A percentile compares a stretch with the other conserved stretches of the same genome.
phyloP scores from a whole-genome alignment of 2,888 invertebrate species.

The Pseudococcus longispinus region DNA sequence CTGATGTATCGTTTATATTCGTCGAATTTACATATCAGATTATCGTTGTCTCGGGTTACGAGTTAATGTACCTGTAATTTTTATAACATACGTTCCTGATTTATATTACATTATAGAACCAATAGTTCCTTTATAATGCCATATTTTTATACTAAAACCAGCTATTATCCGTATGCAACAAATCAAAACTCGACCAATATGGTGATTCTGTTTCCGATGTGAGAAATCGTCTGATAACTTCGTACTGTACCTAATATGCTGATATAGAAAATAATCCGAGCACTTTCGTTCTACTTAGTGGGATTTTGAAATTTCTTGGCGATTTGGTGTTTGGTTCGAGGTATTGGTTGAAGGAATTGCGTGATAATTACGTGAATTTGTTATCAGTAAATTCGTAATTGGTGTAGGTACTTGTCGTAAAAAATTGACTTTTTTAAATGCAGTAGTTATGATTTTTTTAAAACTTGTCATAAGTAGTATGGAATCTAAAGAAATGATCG shows the following conservation, averaged over 20 bases:
- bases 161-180: constrained; percentile 28
- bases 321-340: neutral
- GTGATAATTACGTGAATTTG: too few species aligned
- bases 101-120: constrained; percentile 53
- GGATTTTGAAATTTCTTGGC: neutral
- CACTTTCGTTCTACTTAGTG: neutral
- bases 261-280: neutral
- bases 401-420: too few species aligned
- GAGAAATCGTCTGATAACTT: neutral
- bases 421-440: too few species aligned
- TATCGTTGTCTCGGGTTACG: constrained; percentile 33
- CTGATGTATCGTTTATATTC: neutral
- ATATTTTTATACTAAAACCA: constrained; percentile 51
- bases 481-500: too few species aligned
- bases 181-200: constrained; percentile 27
- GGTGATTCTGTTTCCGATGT: constrained; percentile 18
- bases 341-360: neutral
- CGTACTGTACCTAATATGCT: neutral
- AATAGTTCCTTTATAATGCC: constrained; percentile 56
- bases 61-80: constrained; percentile 37
- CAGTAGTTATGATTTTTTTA: too few species aligned
- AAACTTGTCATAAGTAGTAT: too few species aligned
- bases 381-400: too few species aligned
- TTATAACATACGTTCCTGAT: constrained; percentile 52
- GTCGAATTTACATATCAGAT: constrained; percentile 44